Conservation (phyloP, 2,113 vertebrate species). For the Narcine bancroftii region DNA sequence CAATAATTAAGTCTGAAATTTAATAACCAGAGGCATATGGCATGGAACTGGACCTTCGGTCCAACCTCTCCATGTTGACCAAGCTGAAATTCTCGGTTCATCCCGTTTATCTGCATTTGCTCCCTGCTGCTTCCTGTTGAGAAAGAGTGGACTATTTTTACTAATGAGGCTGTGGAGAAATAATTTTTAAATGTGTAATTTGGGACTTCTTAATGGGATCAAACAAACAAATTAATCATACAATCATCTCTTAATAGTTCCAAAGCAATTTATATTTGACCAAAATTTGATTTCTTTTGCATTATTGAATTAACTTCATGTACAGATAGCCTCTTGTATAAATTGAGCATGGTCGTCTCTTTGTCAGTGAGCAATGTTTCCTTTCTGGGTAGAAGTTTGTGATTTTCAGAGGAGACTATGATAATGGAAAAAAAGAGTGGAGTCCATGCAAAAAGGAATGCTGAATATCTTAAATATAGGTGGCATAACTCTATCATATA, state of each 20-base stretch:
- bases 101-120: no score
- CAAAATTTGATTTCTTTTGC: background rate
- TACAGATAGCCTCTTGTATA: no score
- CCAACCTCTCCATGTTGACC: no score
- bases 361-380: background rate
- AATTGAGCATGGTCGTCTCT: background rate
- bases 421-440: no score
- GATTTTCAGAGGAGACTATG: background rate
- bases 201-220: background rate
- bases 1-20: no score
- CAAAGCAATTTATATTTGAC: background rate
- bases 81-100: no score
- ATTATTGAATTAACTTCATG: background rate
- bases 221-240: background rate
- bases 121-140: no score
- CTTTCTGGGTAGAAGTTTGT: background rate
- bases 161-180: background rate
- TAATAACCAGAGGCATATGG: no score
- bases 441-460: background rate
- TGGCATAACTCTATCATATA: background rate
- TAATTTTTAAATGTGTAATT: background rate
- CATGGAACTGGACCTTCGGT: no score
- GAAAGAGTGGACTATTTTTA: no score
- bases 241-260: background rate
- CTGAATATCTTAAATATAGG: background rate